Conservation (phyloP, 1,140 invertebrate genomes). For the Hycleus cichorii region DNA sequence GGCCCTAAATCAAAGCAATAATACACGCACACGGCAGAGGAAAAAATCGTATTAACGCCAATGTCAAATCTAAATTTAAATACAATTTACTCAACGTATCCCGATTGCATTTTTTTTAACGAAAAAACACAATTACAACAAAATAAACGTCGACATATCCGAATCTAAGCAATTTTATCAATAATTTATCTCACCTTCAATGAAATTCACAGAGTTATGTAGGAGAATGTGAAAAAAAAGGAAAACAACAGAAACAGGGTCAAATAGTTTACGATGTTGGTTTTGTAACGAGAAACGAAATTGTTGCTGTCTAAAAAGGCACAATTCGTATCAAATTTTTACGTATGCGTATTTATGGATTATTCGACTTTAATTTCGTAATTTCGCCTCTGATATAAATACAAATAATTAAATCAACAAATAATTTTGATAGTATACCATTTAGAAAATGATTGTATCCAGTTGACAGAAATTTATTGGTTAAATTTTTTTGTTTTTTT, state of each 20-base stretch:
- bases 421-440: conserved; percentile 38
- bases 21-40: not conserved
- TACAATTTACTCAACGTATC: not conserved
- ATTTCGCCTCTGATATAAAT: too few relatives aligned
- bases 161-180: not conserved
- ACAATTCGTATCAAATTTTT: conserved; percentile 16
- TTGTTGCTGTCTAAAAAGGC: conserved; percentile 18
- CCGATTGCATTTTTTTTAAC: not conserved
- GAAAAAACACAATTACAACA: too few relatives aligned
- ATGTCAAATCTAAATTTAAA: conserved; percentile 20
- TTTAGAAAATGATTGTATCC: conserved; percentile 26
- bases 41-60: conserved; percentile 7
- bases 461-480: conserved; percentile 20
- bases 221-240: too few relatives aligned
- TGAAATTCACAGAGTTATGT: not conserved
- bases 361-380: too few relatives aligned
- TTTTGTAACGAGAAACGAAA: conserved; percentile 17
- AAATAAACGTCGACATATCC: too few relatives aligned
- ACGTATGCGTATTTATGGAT: too few relatives aligned
- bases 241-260: conserved; percentile 20
- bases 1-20: not conserved
- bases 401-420: conserved; percentile 20
- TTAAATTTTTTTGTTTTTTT: conserved; percentile 11
- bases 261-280: conserved; percentile 21
- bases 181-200: conserved; percentile 35